phyloP scores from a whole-genome alignment of 2,888 invertebrate species.

The Mythimna loreyi region DNA sequence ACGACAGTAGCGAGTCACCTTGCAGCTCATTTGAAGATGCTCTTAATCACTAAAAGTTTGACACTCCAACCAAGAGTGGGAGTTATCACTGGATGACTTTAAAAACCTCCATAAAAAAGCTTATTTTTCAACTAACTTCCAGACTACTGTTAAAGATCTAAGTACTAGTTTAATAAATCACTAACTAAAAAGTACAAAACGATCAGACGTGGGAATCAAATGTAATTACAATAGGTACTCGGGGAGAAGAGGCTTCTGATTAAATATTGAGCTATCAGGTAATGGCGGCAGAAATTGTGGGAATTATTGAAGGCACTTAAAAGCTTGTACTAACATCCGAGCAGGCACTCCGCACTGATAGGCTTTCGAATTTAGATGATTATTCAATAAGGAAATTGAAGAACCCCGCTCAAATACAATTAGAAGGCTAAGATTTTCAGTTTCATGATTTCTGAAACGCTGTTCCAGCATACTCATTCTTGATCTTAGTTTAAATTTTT shows the following conservation, averaged over 20 bases:
- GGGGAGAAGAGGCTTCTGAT: conserved; percentile 67
- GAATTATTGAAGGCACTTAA: conserved; percentile 73
- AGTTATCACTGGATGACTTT: no score
- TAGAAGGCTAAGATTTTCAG: not conserved
- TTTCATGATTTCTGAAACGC: not conserved
- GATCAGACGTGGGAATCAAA: conserved; percentile 36
- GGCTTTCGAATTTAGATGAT: conserved; percentile 32
- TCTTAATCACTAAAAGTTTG: no score
- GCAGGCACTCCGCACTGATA: conserved; percentile 30
- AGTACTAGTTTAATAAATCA: no score
- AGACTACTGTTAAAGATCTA: no score
- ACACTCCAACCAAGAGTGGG: no score
- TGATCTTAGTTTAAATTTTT: no score
- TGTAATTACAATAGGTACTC: conserved; percentile 47
- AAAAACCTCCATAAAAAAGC: no score
- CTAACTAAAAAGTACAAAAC: conserved; percentile 22
- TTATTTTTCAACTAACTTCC: no score
- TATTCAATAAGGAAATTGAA: conserved; percentile 31
- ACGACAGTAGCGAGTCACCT: no score
- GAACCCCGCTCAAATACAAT: not conserved
- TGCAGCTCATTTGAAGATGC: no score
- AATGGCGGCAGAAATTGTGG: conserved; percentile 68
- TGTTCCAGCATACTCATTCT: no score
- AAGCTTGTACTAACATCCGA: conserved; percentile 59
- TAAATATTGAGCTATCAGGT: conserved; percentile 76